Evolutionary conservation across 2,888 invertebrate species (phyloP), one percentile per base, ranked within the genome.

Genomic region (Dendrolimus pini): DNA sequence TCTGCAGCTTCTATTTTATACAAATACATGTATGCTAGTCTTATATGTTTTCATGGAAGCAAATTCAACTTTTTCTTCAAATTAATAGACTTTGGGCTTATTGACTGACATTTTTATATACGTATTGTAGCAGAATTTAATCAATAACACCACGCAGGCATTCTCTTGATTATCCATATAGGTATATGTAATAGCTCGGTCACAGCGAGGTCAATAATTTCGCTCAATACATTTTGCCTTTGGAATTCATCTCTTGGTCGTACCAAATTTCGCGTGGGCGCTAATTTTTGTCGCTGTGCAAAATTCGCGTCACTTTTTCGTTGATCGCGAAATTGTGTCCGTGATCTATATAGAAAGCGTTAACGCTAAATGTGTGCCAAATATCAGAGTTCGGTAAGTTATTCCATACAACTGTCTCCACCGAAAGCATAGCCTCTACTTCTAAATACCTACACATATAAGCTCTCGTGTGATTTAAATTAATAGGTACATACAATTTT

Each of bases 391-490:
- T 13, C 56, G 1, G 8, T 57, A 7, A 14, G 42, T 55, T 60
- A 8, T 57, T n/a, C 54, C 62, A 47, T 9, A 47, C 30, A 30
- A 30, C 30, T 6, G 30, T 30, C 30, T 30, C 30, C 30, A 30
- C 30, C 30, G 30, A 30, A 30, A 30, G 30, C 3, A 6, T 30
- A 30, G 6, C 3, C 6, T 30, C 30, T 3, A 56, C 61, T 56
- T 60, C 59, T 60, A 60, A 30, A 59, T 58, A 64, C 65, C 67
- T 68, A 30, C 30, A 1, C 18, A 30, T 30, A 30, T 30, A 30
- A 30, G 3, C 30, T 30, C 30, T 0, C 30, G 30, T 30, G 30
- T 30, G 30, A 6, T 30, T 6, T 30, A 30, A 30, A 30, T 30
- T 30, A 30, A 30, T 18, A n/a, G n/a, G n/a, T n/a, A 30, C 3